A percentile compares a stretch with the other conserved stretches of the same genome.
Evolutionary conservation across 1,140 invertebrate species (phyloP).

Genomic region (Lepidurus packardi): DNA sequence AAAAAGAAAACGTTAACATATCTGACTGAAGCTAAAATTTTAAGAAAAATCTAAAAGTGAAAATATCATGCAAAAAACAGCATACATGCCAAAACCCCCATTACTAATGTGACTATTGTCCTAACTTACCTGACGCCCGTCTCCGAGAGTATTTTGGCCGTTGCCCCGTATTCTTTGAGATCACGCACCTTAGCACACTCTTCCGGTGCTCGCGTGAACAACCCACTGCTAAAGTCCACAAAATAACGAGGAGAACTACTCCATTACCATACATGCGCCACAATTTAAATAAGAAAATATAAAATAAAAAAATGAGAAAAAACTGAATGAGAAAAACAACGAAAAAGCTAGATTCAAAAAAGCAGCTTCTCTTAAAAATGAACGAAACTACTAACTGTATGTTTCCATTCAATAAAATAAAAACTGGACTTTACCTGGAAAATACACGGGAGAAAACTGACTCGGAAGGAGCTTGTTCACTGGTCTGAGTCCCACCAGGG

Average conservation of each 20-base stretch:
- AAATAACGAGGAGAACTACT: constrained; percentile 39
- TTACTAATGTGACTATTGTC: too few relatives aligned
- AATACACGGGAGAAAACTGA: constrained; percentile 83
- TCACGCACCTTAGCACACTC: not conserved
- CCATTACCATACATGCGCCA: constrained; percentile 24
- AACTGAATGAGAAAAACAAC: constrained; percentile 26
- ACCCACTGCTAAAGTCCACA: constrained; percentile 48
- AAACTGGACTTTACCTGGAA: constrained; percentile 60
- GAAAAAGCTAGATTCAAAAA: constrained; percentile 11
- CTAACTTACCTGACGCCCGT: not conserved
- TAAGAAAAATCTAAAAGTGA: too few relatives aligned
- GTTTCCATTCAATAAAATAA: not conserved
- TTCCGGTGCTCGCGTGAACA: constrained; percentile 43
- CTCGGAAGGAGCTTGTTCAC: constrained; percentile 57
- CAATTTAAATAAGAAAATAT: constrained; percentile 25
- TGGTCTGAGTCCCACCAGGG: constrained; percentile 40
- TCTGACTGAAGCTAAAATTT: too few relatives aligned
- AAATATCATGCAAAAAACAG: too few relatives aligned
- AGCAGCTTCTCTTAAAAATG: not conserved
- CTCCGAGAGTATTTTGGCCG: not conserved
- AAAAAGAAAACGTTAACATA: too few relatives aligned
- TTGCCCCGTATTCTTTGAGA: constrained; percentile 15
- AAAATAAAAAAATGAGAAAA: constrained; percentile 34
- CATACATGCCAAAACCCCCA: too few relatives aligned
- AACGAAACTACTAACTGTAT: not conserved